phyloP scores from a whole-genome alignment of 2,113 vertebrate species.

The Plecotus auritus region DNA sequence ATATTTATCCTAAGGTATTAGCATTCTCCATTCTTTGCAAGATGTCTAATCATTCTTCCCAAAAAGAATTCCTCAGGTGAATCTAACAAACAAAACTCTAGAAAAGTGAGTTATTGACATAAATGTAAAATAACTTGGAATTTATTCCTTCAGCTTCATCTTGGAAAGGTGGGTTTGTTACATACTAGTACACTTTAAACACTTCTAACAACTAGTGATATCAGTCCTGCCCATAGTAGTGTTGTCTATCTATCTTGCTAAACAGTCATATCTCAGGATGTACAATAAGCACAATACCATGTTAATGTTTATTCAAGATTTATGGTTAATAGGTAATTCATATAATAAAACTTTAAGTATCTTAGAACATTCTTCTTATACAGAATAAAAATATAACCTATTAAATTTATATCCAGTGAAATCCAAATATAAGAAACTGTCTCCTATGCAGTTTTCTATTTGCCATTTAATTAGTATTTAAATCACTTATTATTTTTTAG shows the following conservation, averaged over 20 bases:
- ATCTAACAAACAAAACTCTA: conserved; percentile 22
- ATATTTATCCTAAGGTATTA: background rate
- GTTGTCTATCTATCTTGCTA: background rate
- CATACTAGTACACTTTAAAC: background rate
- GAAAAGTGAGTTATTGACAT: background rate
- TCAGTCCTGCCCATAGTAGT: background rate
- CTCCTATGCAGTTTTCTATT: background rate
- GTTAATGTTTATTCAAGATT: conserved; percentile 20
- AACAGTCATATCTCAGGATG: background rate
- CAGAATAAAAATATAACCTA: background rate
- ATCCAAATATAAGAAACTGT: background rate
- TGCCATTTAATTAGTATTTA: background rate
- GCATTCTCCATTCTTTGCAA: background rate
- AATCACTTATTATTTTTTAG: background rate
- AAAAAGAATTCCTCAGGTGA: background rate
- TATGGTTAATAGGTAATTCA: background rate
- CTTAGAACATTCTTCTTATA: background rate
- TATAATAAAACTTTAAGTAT: background rate
- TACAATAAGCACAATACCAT: background rate
- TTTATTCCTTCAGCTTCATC: conserved; percentile 18
- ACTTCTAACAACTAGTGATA: background rate
- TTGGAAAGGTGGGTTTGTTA: background rate
- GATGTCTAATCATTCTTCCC: background rate
- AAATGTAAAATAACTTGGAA: background rate
- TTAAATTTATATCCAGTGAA: background rate